Evolutionary conservation across 2,888 invertebrate genomes (phyloP).

Genomic region (Hirtodrosophila trivittata): DNA sequence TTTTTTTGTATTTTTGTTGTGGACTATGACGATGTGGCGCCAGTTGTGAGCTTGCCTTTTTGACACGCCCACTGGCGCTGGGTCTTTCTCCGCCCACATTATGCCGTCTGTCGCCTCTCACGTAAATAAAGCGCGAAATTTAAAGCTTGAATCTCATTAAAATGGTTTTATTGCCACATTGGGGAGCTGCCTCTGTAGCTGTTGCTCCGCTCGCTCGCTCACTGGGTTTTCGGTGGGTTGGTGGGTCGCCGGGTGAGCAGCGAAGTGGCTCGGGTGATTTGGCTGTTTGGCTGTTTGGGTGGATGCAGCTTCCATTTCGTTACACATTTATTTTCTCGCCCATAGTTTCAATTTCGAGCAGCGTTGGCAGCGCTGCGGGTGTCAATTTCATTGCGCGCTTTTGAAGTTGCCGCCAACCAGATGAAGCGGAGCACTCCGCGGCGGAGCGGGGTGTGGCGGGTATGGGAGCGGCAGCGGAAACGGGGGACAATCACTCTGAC

Average conservation of each 20-base stretch:
- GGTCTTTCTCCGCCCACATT: neutral
- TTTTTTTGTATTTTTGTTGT: conserved; percentile 16
- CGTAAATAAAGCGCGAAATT: conserved; percentile 76
- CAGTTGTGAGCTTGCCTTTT: conserved; percentile 29
- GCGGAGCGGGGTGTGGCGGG: neutral
- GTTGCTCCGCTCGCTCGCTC: neutral
- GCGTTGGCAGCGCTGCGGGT: conserved; percentile 67
- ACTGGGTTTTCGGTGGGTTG: conserved; percentile 3
- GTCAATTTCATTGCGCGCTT: conserved; percentile 73
- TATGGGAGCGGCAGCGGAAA: neutral
- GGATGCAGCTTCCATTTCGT: conserved; percentile 64
- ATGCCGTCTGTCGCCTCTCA: conserved; percentile 40
- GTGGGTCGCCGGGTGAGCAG: neutral
- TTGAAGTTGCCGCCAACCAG: conserved; percentile 60
- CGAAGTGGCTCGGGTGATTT: too few relatives aligned
- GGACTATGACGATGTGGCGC: conserved; percentile 34
- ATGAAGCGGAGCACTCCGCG: conserved; percentile 9
- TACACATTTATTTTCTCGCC: conserved; percentile 72
- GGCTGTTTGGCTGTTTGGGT: neutral
- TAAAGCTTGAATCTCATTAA: conserved; percentile 78
- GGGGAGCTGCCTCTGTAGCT: conserved; percentile 17
- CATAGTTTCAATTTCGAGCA: conserved; percentile 71
- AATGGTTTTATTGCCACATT: conserved; percentile 69
- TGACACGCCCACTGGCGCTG: conserved; percentile 32
- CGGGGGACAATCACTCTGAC: conserved; percentile 45